Evolutionary conservation across 1,140 invertebrate genomes (phyloP), one percentile per base, ranked within the genome.

Genomic region (Aphidius gifuensis): DNA sequence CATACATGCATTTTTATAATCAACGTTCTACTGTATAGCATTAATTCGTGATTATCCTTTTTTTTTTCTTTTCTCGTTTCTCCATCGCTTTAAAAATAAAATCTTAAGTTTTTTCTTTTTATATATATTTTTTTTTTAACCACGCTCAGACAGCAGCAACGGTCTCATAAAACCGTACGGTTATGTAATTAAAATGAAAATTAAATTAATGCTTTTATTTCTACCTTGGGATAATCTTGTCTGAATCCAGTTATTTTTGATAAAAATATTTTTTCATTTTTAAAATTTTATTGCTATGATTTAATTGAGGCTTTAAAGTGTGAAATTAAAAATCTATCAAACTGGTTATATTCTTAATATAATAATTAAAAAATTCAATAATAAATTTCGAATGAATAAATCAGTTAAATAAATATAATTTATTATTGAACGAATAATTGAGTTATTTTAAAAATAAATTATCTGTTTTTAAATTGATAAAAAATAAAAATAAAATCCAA

Each of bases 21-120:
- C 50, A 53, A 45, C 21, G 49, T 54, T 51, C 9, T 43, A 54
- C 47, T 32, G n/a, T 21, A 53, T 8, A n/a, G 53, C 60, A 54
- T 61, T 56, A 61, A 55, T 55, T 61, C 23, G 44, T 48, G 38
- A 61, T 56, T 61, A 61, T 42, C 51, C 44, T 46, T 39, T 23
- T 61, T 21, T 11, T 45, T 32, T n/a, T 32, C 23, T 32, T 32
- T 1, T 32, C 4, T 32, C 4, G 4, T 32, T 32, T 32, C 23
- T 32, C 23, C 23, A 32, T 32, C 8, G 5, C 9, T 16, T 16
- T 16, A 16, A 16, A 16, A 16, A 16, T 16, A 16, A 16, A 16
- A 16, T 16, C 16, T 16, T 16, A 16, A 16, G 16, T 16, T 16
- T 16, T 16, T 16, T 11, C 7, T 9, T 47, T n/a, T 47, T 47